These are phyloP conservation scores for Pygoscelis antarcticus DNA, from an alignment of 2,113 vertebrate species.

Conservation along the genomic window DNA sequence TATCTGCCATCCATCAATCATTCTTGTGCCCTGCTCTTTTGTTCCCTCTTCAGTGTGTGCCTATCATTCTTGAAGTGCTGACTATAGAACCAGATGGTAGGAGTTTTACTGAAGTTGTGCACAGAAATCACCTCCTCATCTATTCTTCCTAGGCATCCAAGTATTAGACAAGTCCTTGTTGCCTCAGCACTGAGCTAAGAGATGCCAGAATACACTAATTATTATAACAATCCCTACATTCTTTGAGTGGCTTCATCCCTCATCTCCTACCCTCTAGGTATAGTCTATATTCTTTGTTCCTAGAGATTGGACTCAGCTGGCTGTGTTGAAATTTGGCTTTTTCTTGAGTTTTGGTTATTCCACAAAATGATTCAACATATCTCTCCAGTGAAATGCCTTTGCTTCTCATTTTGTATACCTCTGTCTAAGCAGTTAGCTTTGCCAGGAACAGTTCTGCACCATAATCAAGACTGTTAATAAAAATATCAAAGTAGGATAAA, in stretches of 20 bases:
- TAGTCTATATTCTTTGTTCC: not conserved
- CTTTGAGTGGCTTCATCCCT: not conserved
- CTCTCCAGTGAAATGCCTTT: not conserved
- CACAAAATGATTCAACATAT: not conserved
- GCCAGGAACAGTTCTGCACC: not conserved
- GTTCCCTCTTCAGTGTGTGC: not conserved
- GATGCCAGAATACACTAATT: not conserved
- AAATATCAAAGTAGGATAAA: not conserved
- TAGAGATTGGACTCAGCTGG: not conserved
- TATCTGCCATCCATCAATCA: not conserved
- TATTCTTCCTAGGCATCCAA: not conserved
- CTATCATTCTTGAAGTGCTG: not conserved
- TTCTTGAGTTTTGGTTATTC: not conserved
- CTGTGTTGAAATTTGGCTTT: not conserved
- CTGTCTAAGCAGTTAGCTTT: not conserved
- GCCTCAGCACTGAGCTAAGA: not conserved
- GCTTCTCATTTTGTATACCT: not conserved
- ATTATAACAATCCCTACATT: not conserved
- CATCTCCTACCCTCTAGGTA: not conserved
- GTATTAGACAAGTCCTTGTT: not conserved
- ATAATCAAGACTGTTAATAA: not conserved
- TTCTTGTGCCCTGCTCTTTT: not conserved
- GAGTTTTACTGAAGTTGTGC: not conserved
- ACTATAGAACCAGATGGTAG: not conserved
- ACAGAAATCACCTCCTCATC: not conserved